Percentiles rank a stretch among this genome's conserved stretches.
Evolutionary conservation across 1,140 invertebrate genomes (phyloP).

Genomic region (Caenorhabditis elegans): DNA sequence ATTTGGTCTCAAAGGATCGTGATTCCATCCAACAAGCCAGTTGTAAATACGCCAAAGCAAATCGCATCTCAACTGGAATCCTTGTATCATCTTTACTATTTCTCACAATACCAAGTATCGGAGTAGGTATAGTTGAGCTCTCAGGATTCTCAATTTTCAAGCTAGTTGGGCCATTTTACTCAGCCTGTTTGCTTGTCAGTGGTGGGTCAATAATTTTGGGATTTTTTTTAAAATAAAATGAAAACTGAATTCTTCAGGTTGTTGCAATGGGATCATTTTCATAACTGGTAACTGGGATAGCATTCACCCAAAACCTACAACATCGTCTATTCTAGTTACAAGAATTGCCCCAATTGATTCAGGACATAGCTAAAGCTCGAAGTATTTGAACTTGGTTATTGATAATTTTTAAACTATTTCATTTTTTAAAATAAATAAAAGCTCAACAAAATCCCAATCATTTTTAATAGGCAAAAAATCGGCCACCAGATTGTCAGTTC

Average conservation of each 20-base stretch:
- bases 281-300: not conserved
- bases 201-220: too few species aligned
- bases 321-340: not conserved
- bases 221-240: too few species aligned
- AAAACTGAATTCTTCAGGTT: not conserved
- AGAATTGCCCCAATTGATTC: too few species aligned
- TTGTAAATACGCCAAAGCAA: not conserved
- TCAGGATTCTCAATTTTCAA: not conserved
- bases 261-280: not conserved
- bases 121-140: not conserved
- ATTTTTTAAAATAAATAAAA: too few species aligned
- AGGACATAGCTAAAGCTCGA: too few species aligned
- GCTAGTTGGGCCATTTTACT: not conserved
- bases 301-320: not conserved
- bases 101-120: not conserved
- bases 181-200: not conserved
- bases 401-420: too few species aligned
- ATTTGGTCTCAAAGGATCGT: not conserved
- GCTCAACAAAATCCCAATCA: too few species aligned
- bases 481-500: too few species aligned
- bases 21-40: not conserved
- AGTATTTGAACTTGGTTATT: too few species aligned
- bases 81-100: not conserved
- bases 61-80: not conserved
- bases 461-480: too few species aligned